These are phyloP conservation scores for Herpailurus yagouaroundi DNA, from an alignment of 2,113 vertebrate genomes.

Conservation along the genomic window DNA sequence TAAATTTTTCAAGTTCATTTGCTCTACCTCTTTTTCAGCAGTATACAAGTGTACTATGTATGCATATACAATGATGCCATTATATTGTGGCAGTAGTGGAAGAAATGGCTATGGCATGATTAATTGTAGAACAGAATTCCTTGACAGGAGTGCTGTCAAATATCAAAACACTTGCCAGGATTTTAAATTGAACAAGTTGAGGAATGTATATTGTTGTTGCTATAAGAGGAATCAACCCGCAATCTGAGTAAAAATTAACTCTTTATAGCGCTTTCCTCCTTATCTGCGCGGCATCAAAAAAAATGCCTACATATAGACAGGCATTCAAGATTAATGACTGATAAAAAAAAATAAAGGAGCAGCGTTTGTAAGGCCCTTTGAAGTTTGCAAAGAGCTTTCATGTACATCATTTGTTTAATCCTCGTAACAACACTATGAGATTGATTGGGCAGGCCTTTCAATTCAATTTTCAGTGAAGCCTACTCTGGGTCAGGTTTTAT, in stretches of 20 bases:
- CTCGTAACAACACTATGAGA: slow-evolving; percentile 21
- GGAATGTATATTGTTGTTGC: slow-evolving; percentile 59
- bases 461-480: neutral
- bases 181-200: slow-evolving; percentile 70
- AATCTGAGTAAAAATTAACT: slow-evolving; percentile 69
- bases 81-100: slow-evolving; percentile 47
- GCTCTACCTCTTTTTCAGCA: slow-evolving; percentile 62
- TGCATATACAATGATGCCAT: slow-evolving; percentile 49
- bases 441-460: neutral
- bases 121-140: slow-evolving; percentile 74
- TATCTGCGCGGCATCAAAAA: slow-evolving; percentile 33
- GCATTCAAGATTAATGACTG: slow-evolving; percentile 44
- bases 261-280: slow-evolving; percentile 36
- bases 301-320: slow-evolving; percentile 31
- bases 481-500: neutral
- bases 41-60: slow-evolving; percentile 33
- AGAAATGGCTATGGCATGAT: slow-evolving; percentile 69
- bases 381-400: slow-evolving; percentile 45
- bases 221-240: slow-evolving; percentile 51
- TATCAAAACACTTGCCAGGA: slow-evolving; percentile 58
- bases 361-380: slow-evolving; percentile 48
- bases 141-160: slow-evolving; percentile 72
- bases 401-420: slow-evolving; percentile 51
- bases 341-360: slow-evolving; percentile 64
- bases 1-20: slow-evolving; percentile 67